Conservation (phyloP, 2,113 vertebrate species). For the Argyrosomus japonicus region DNA sequence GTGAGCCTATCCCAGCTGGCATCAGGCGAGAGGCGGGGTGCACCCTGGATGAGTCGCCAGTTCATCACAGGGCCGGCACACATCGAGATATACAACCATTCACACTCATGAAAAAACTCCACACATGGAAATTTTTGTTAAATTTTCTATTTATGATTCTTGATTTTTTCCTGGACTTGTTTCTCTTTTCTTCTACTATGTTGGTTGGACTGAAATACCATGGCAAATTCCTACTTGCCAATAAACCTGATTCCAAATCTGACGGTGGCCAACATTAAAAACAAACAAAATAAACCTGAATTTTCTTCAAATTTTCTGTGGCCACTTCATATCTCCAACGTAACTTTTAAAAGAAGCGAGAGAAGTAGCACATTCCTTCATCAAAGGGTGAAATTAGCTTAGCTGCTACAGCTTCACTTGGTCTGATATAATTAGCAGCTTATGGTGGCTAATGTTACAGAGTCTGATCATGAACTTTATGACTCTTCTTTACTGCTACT, state of each 20-base stretch:
- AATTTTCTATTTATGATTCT: neutral
- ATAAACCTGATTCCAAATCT: too few relatives aligned
- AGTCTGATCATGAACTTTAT: neutral
- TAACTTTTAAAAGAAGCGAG: too few relatives aligned
- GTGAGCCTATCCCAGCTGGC: too few relatives aligned
- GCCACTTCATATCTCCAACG: too few relatives aligned
- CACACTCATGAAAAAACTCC: too few relatives aligned
- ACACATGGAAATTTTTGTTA: too few relatives aligned
- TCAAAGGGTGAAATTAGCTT: neutral
- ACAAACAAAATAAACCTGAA: neutral
- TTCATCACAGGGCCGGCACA: too few relatives aligned
- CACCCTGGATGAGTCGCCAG: too few relatives aligned
- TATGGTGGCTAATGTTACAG: neutral
- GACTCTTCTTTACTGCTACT: neutral
- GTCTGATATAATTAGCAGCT: neutral
- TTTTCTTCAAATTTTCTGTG: neutral
- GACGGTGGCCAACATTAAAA: too few relatives aligned
- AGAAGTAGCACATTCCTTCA: neutral
- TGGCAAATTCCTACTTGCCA: too few relatives aligned
- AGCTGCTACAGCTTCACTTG: neutral
- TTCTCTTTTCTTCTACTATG: neutral
- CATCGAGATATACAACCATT: too few relatives aligned
- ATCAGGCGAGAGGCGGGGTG: too few relatives aligned
- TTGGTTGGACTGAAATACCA: neutral
- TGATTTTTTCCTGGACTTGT: neutral